Evolutionary conservation across 2,113 vertebrate genomes (phyloP).

Genomic region (Oreochromis niloticus): DNA sequence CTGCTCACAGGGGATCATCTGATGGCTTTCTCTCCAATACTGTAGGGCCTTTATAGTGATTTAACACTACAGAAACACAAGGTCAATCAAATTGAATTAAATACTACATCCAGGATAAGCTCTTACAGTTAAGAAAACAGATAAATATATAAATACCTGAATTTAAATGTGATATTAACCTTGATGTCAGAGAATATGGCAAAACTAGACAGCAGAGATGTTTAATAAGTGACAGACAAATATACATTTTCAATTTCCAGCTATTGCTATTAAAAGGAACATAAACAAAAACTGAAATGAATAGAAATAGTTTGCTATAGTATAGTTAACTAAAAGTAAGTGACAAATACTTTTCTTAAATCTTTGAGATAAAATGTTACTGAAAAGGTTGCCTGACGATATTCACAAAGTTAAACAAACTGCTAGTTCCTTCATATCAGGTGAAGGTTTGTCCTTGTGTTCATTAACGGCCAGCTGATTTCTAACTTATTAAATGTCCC

Average conservation of each 20-base stretch:
- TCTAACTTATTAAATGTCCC: neutral
- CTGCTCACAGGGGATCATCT: neutral
- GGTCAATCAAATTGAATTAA: neutral
- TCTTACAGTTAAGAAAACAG: neutral
- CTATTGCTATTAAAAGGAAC: neutral
- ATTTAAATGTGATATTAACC: neutral
- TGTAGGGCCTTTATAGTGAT: neutral
- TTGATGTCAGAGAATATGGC: neutral
- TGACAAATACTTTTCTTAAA: neutral
- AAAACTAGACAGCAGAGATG: neutral
- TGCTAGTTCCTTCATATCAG: neutral
- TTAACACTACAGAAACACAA: neutral
- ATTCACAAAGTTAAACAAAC: neutral
- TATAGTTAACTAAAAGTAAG: neutral
- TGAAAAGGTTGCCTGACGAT: neutral
- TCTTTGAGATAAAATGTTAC: neutral
- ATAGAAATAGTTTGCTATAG: neutral
- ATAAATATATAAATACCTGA: neutral
- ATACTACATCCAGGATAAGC: neutral
- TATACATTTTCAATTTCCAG: neutral
- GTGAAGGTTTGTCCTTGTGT: neutral
- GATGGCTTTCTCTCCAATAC: neutral
- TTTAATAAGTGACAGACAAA: neutral
- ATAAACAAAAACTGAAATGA: neutral
- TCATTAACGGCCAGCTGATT: neutral